Evolutionary conservation across 2,888 invertebrate species (phyloP), one percentile per base, ranked within the genome.

Genomic region (Dolomedes plantarius): DNA sequence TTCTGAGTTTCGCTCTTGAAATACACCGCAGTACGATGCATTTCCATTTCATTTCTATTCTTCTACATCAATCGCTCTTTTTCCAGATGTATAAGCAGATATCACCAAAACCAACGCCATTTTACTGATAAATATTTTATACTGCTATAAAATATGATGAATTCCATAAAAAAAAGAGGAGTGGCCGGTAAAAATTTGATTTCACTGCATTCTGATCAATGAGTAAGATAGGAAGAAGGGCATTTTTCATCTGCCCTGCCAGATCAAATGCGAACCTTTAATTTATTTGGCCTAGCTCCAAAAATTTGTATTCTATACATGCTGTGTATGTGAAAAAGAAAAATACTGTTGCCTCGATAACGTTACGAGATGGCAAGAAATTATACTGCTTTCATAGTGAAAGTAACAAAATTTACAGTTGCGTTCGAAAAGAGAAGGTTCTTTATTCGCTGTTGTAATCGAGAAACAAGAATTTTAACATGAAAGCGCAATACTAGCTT

Each of bases 231-330:
- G 16, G 16, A 16, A 46, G 2, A 46, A 46, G 16, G 16, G 16
- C 46, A 46, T 46, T 46, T 46, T 46, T 46, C 46, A 46, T 46
- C 68, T 36, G 19, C 16, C 23, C 23, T 19, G 16, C 32, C n/a
- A 36, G 36, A 23, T 36, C n/a, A 68, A 68, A 23, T 1, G 68
- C 23, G 39, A 19, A 36, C 7, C 39, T 68, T 68, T 39, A 32
- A 39, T 36, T 68, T 39, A 68, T 68, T 31, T 68, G 68, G 68
- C 68, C 31, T 13, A n/a, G 9, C 23, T 68, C 68, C 68, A 68
- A 68, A 36, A 39, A 68, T 68, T 39, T 28, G 29, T 65, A 65
- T 31, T 65, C 65, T 16, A 19, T 68, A 36, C 13, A 19, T 68
- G 36, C 23, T 68, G 23, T 11, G 19, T 36, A n/a, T 28, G n/a